A percentile compares a stretch with the other conserved stretches of the same genome.
These are phyloP conservation scores for Rhabdomys pumilio DNA, from an alignment of 2,797 vertebrate genomes.

Conservation along the genomic window DNA sequence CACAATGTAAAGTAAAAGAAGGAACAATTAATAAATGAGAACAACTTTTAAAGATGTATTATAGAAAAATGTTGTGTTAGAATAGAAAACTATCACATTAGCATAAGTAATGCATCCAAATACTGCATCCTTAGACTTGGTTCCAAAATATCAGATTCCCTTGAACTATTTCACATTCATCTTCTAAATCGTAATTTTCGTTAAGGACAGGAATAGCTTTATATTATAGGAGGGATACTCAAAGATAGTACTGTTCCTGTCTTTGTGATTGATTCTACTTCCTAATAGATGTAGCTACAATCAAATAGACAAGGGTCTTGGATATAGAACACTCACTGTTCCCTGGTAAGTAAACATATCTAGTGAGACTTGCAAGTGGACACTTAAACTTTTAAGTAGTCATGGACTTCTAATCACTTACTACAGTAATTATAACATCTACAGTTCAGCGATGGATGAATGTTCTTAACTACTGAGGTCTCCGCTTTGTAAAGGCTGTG, in stretches of 20 bases:
- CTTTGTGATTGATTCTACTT: background rate
- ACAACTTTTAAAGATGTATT: background rate
- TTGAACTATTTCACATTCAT: background rate
- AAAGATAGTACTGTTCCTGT: background rate
- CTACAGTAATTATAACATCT: background rate
- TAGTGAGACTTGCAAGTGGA: background rate
- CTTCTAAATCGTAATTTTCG: background rate
- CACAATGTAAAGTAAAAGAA: background rate
- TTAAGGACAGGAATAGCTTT: background rate
- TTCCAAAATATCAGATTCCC: background rate
- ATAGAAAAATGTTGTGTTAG: background rate
- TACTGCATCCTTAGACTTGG: background rate
- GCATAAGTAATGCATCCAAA: background rate
- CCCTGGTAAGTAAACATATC: background rate
- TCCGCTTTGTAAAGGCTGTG: background rate
- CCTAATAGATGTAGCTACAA: background rate
- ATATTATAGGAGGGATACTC: background rate
- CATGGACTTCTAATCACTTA: background rate
- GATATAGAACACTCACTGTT: background rate
- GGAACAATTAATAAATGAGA: background rate
- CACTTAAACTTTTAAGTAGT: slow-evolving; percentile 7
- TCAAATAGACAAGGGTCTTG: background rate
- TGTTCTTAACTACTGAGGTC: background rate
- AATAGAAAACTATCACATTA: background rate
- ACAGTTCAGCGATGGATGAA: background rate